Base-by-base conservation (phyloP, 2,797 vertebrate genomes). In the Squalus acanthias region DNA sequence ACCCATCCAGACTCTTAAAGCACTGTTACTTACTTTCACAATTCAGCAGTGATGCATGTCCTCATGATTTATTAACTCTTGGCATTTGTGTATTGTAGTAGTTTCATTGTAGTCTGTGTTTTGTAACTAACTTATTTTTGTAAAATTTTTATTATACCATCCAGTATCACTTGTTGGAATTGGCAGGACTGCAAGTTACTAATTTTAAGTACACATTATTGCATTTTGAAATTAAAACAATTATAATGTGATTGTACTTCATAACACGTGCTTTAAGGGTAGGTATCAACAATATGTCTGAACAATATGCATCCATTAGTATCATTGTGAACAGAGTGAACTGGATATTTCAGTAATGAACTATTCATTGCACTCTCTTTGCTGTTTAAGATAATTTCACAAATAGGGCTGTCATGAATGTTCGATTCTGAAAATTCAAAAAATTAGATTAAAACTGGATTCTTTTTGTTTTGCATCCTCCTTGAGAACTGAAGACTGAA, bases 401-500 rank as follows among this genome's bases (percentile, higher is more conserved):
- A 72, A 57, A 76, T 95, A 74, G 94, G 94, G 94, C 94, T 95
- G 94, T 95, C 94, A 95, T 76, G 94, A 95, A 50, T 95, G 26
- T 95, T 50, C 70, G 93, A 95, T 70, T 46, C 24, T 15, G 93
- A 70, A 95, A 50, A n/a, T 33, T 91, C 63, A n/a, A 63, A 33
- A 29, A 29, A 29, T 93, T 93, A 46, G n/a, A n/a, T 93, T 46
- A 69, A 69, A 93, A 69, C n/a, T 46, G 17, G 20, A 93, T 93
- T 93, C 20, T 3, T 91, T 69, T 93, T 46, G 0, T 69, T 67
- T 26, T 20, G 10, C 39, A 67, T 69, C 33, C 2, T 69, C n/a
- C 12, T 57, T 57, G 50, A 26, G 50, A 95, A 50, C 13, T 29
- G 2, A 74, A 65, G 13, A 33, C 89, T 92, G 60, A n/a, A 20